Evolutionary conservation across 1,140 invertebrate genomes (phyloP).

Genomic region (Mylabris phalerata): DNA sequence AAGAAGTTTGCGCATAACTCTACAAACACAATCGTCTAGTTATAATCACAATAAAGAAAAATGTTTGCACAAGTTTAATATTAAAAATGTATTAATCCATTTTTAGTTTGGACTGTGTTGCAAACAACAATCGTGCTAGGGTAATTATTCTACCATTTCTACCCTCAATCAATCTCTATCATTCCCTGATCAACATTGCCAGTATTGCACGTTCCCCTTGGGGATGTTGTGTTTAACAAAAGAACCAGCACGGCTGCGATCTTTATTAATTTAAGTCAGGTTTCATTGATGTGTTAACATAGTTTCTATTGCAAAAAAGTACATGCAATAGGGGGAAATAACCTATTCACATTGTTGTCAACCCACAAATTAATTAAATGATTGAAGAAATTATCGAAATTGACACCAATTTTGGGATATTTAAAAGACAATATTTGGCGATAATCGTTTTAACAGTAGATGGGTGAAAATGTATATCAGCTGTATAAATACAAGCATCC

Average conservation of each 20-base stretch:
- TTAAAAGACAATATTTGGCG: too few relatives aligned
- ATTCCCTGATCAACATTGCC: conserved; percentile 35
- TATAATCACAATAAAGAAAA: conserved; percentile 32
- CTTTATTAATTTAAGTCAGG: conserved; percentile 33
- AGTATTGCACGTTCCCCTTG: conserved; percentile 13
- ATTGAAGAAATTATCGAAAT: too few relatives aligned
- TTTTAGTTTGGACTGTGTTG: conserved; percentile 29
- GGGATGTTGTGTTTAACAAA: conserved; percentile 22
- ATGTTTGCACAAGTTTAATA: conserved; percentile 37
- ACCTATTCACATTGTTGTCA: too few relatives aligned
- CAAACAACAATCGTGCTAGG: conserved; percentile 29
- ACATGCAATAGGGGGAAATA: too few relatives aligned
- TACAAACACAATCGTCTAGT: conserved; percentile 26
- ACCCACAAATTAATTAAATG: too few relatives aligned
- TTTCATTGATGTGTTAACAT: conserved; percentile 35
- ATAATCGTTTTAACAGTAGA: too few relatives aligned
- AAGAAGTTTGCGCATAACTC: conserved; percentile 10
- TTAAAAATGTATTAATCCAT: conserved; percentile 43
- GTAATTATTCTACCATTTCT: conserved; percentile 41
- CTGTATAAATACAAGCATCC: too few relatives aligned
- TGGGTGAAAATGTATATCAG: too few relatives aligned
- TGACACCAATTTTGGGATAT: too few relatives aligned
- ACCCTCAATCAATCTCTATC: conserved; percentile 41
- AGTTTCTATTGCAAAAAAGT: conserved; percentile 4
- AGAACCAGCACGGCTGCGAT: conserved; percentile 19